Percentiles rank a stretch among this genome's conserved stretches.
phyloP scores from a whole-genome alignment of 1,140 invertebrate genomes.

The Leucophenga varia region DNA sequence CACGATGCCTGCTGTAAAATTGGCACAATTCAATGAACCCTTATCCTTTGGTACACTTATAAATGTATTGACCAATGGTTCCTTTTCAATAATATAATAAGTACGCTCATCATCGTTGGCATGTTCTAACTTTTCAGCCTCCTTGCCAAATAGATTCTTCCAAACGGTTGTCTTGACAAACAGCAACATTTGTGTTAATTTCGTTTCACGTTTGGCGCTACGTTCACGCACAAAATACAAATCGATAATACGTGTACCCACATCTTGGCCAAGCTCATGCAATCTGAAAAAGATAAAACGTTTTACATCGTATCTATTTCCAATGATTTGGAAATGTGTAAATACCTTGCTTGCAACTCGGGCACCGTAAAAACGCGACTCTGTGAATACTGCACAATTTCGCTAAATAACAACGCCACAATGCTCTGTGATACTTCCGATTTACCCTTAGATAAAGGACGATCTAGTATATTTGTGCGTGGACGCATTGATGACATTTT shows the following conservation, averaged over 20 bases:
- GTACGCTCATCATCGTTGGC: constrained; percentile 97
- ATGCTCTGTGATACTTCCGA: constrained; percentile 89
- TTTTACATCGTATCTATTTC: background rate
- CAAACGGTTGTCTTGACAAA: constrained; percentile 96
- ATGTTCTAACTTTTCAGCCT: constrained; percentile 98
- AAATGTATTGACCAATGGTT: constrained; percentile 92
- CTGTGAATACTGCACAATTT: constrained; percentile 98
- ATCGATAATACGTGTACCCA: constrained; percentile 91
- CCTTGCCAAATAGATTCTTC: constrained; percentile 96
- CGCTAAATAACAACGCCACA: constrained; percentile 94
- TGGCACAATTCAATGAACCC: constrained; percentile 95
- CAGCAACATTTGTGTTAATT: constrained; percentile 90
- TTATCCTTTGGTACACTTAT: constrained; percentile 99
- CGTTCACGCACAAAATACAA: constrained; percentile 91
- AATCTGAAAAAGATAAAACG: constrained; percentile 64
- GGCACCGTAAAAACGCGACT: constrained; percentile 92
- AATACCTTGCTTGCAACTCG: constrained; percentile 73
- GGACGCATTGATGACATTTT: constrained; percentile 58
- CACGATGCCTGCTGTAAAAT: constrained; percentile 96
- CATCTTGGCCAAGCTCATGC: constrained; percentile 91
- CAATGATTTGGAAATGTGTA: background rate
- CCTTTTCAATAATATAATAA: constrained; percentile 98
- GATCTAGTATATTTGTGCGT: constrained; percentile 85
- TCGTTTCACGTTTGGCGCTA: constrained; percentile 92
- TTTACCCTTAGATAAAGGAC: constrained; percentile 89